A percentile compares a stretch with the other conserved stretches of the same genome.
Conservation (phyloP, 64 coral and sea anemone species). For the Trachythela sp. region DNA sequence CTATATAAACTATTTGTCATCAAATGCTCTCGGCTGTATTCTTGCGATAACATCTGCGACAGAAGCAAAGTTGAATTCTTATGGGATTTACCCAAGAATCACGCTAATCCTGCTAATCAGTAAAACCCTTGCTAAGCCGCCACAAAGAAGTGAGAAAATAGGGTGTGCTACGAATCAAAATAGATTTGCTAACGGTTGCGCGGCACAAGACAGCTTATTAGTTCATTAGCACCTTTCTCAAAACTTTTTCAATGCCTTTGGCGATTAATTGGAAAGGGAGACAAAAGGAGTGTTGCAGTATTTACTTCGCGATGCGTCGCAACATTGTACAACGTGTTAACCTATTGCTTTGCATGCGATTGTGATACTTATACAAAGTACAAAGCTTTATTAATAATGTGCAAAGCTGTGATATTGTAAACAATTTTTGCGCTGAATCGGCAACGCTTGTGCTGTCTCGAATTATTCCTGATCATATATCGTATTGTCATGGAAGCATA, state of each 20-base stretch:
- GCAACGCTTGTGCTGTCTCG: too few relatives aligned
- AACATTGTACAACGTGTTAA: neutral
- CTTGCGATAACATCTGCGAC: neutral
- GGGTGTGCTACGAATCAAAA: neutral
- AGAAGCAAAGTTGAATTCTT: neutral
- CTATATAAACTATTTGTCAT: too few relatives aligned
- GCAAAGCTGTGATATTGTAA: neutral
- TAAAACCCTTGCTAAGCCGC: neutral
- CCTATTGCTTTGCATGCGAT: neutral
- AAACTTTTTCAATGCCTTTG: conserved; percentile 3
- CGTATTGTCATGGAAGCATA: neutral
- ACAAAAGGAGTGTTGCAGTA: neutral
- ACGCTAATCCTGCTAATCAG: neutral
- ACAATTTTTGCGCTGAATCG: neutral
- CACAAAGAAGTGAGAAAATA: neutral
- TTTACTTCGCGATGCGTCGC: neutral
- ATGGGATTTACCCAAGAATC: neutral
- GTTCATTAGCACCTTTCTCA: conserved; percentile 2
- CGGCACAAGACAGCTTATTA: neutral
- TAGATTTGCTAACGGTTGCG: neutral
- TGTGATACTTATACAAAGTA: neutral
- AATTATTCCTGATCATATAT: neutral
- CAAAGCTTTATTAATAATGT: too few relatives aligned
- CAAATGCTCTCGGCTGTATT: neutral
- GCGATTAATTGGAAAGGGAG: neutral